These are phyloP conservation scores for Osmerus mordax DNA, from an alignment of 2,113 vertebrate genomes.

Conservation along the genomic window DNA sequence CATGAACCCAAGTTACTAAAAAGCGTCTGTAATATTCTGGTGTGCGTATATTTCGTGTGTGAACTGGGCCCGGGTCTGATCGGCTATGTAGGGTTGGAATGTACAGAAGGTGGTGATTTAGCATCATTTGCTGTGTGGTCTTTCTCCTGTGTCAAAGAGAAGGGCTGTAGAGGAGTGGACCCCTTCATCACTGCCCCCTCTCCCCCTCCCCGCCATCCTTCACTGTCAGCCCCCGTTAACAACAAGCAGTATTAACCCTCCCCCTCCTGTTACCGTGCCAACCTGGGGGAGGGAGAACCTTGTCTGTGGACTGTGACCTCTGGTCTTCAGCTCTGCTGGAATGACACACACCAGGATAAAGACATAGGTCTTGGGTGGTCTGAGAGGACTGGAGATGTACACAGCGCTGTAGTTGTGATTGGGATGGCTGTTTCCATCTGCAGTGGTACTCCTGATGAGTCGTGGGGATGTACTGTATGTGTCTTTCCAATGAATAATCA, in stretches of 20 bases:
- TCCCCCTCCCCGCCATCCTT: slow-evolving; percentile 48
- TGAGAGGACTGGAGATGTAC: too few species aligned
- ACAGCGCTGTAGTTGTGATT: too few species aligned
- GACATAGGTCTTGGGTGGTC: background rate
- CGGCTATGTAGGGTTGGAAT: too few species aligned
- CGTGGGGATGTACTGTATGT: too few species aligned
- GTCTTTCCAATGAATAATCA: too few species aligned
- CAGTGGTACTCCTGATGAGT: too few species aligned
- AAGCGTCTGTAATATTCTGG: slow-evolving; percentile 33
- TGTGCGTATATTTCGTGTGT: too few species aligned
- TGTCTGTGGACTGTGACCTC: slow-evolving; percentile 21
- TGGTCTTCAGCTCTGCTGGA: background rate
- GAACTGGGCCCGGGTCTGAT: too few species aligned
- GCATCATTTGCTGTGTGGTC: slow-evolving; percentile 50
- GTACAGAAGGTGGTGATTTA: slow-evolving; percentile 49
- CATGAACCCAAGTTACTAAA: slow-evolving; percentile 44
- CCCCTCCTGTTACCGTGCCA: slow-evolving; percentile 17
- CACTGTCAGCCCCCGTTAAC: slow-evolving; percentile 53
- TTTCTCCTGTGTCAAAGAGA: slow-evolving; percentile 57
- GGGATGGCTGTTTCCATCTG: too few species aligned
- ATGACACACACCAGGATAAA: background rate
- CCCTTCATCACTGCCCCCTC: slow-evolving; percentile 62
- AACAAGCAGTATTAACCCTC: slow-evolving; percentile 34
- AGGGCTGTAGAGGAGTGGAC: slow-evolving; percentile 24
- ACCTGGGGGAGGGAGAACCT: slow-evolving; percentile 10